Evolutionary conservation across 2,888 invertebrate genomes (phyloP).

Genomic region (Diarsia brunnea): DNA sequence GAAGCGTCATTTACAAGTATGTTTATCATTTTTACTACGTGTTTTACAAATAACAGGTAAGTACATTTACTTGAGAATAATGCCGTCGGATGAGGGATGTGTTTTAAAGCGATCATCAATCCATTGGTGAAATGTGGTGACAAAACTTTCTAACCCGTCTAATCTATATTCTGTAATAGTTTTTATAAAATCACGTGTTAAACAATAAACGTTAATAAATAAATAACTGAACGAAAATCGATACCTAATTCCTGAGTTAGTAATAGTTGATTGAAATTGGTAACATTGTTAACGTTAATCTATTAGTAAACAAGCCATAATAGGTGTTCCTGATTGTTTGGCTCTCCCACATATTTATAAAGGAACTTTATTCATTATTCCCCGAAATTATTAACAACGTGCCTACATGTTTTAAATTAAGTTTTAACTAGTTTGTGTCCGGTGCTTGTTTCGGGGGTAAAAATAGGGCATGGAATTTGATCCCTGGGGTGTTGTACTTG

Average conservation of each 20-base stretch:
- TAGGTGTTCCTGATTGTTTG: slow-evolving; percentile 34
- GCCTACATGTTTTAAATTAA: slow-evolving; percentile 39
- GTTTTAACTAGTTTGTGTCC: slow-evolving; percentile 52
- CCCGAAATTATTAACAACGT: slow-evolving; percentile 47
- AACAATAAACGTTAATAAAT: slow-evolving; percentile 21
- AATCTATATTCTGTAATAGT: neutral
- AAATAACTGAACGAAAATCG: slow-evolving; percentile 33
- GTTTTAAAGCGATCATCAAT: neutral
- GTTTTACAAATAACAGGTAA: slow-evolving; percentile 31
- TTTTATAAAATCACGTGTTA: neutral
- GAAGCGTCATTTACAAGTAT: slow-evolving; percentile 59
- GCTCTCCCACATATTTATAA: slow-evolving; percentile 18
- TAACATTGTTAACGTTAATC: slow-evolving; percentile 46
- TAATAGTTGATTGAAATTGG: slow-evolving; percentile 38
- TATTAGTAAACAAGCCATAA: slow-evolving; percentile 28
- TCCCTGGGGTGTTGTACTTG: slow-evolving; percentile 41
- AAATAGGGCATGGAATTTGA: slow-evolving; percentile 38
- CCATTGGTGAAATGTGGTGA: neutral
- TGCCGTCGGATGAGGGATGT: neutral
- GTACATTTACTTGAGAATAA: slow-evolving; percentile 7
- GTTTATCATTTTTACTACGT: slow-evolving; percentile 54
- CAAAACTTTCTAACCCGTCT: neutral
- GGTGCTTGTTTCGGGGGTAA: slow-evolving; percentile 35
- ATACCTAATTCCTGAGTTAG: slow-evolving; percentile 28
- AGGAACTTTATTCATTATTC: slow-evolving; percentile 29